A percentile compares a stretch with the other conserved stretches of the same genome.
Evolutionary conservation across 2,113 vertebrate species (phyloP).

Genomic region (Anser cygnoides): DNA sequence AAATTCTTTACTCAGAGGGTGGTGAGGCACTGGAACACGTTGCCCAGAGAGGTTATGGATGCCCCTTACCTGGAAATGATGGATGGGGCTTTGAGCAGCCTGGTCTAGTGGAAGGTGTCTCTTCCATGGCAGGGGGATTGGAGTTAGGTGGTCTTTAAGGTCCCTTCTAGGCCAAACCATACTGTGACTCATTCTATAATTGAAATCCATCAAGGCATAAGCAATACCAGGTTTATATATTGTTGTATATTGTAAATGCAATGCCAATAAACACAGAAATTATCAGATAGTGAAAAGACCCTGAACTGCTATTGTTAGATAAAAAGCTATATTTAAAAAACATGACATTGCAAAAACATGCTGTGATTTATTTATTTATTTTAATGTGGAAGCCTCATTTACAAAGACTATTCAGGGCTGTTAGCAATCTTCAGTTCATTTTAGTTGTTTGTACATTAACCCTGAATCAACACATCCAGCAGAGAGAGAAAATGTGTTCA

Average conservation of each 20-base stretch:
- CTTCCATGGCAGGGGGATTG: no score
- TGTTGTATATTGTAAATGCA: not conserved
- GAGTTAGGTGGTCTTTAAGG: no score
- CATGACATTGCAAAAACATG: not conserved
- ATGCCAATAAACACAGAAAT: not conserved
- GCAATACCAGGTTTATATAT: not conserved
- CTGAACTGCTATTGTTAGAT: not conserved
- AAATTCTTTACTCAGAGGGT: no score
- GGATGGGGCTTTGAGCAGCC: no score
- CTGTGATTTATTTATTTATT: not conserved
- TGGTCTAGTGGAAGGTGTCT: no score
- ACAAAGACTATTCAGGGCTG: not conserved
- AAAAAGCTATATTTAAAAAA: constrained; percentile 16
- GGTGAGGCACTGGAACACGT: no score
- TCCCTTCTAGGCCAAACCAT: no score
- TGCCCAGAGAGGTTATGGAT: no score
- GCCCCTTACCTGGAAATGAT: no score
- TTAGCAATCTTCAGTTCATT: constrained; percentile 31
- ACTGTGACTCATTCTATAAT: no score
- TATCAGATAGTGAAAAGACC: not conserved
- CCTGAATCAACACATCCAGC: constrained; percentile 27
- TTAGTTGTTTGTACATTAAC: constrained; percentile 28
- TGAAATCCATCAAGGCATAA: not conserved
- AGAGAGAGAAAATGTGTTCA: constrained; percentile 6
- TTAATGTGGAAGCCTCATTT: not conserved